Conservation (phyloP, 2,888 invertebrate species). For the Phengaris arion region DNA sequence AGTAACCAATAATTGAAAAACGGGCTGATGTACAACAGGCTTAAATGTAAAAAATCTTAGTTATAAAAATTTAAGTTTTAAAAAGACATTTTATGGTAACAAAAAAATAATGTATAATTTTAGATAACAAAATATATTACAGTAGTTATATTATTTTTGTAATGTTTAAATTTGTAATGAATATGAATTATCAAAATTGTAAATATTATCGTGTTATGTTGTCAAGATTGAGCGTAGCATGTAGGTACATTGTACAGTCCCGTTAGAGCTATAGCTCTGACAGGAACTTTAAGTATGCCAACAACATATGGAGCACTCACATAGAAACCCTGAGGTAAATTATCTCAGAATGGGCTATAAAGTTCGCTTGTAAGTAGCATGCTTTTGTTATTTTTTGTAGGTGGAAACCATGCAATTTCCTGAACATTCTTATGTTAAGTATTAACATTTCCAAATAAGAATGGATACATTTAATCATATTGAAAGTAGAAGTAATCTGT, state of each 20-base stretch:
- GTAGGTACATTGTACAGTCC: not conserved
- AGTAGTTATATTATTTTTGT: slow-evolving; percentile 9
- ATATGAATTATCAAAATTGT: not conserved
- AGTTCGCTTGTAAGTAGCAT: not conserved
- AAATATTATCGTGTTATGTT: not conserved
- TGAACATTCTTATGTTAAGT: no score
- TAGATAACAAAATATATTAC: not conserved
- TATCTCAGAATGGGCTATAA: not conserved
- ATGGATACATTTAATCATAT: not conserved
- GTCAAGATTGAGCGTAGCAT: not conserved
- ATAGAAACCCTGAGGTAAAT: no score
- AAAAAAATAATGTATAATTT: not conserved
- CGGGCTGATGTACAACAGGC: no score
- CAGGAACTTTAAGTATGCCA: no score
- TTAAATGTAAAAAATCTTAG: not conserved
- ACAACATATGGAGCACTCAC: no score
- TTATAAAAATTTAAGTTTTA: not conserved
- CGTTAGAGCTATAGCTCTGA: no score
- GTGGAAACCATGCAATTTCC: no score
- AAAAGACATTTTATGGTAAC: not conserved
- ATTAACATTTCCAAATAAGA: no score
- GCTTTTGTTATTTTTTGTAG: no score
- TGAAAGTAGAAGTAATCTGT: not conserved
- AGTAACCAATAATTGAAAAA: no score
- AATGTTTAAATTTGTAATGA: not conserved